Percentiles rank a stretch among this genome's conserved stretches.
Evolutionary conservation across 2,797 vertebrate genomes (phyloP).

Genomic region (Hoplostethus atlanticus): DNA sequence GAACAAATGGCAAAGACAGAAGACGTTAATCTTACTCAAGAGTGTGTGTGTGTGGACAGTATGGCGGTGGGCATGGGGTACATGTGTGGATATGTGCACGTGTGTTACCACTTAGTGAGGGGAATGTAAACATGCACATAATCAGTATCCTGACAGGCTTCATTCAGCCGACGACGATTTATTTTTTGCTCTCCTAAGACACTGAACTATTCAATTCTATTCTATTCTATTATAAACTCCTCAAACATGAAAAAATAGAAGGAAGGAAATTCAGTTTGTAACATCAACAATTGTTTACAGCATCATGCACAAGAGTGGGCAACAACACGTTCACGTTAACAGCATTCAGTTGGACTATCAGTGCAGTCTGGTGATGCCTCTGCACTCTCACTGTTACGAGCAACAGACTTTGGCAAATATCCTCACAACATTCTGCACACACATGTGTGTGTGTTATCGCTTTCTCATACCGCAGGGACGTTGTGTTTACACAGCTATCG

Average conservation of each 20-base stretch:
- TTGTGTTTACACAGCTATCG: conserved; percentile 47
- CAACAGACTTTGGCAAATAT: not conserved
- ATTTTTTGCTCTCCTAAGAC: not conserved
- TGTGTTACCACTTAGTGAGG: conserved; percentile 1
- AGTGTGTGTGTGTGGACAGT: not conserved
- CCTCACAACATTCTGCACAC: not conserved
- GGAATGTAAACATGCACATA: conserved; percentile 6
- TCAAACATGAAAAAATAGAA: not conserved
- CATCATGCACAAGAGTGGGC: not conserved
- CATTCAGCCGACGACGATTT: not conserved
- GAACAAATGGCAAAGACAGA: not conserved
- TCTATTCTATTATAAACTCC: no score
- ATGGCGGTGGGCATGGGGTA: not conserved
- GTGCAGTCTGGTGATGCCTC: not conserved
- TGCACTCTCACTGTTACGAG: not conserved
- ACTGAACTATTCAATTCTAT: not conserved
- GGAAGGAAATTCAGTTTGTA: not conserved
- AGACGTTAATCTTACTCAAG: not conserved
- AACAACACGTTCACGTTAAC: not conserved
- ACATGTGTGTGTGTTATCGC: conserved; percentile 48
- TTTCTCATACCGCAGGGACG: conserved; percentile 42
- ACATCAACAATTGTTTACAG: not conserved
- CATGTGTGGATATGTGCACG: conserved; percentile 2
- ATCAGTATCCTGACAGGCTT: conserved; percentile 2
- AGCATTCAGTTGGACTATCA: not conserved